Base-by-base conservation (phyloP, 2,797 vertebrate species). In the Syncerus caffer region DNA sequence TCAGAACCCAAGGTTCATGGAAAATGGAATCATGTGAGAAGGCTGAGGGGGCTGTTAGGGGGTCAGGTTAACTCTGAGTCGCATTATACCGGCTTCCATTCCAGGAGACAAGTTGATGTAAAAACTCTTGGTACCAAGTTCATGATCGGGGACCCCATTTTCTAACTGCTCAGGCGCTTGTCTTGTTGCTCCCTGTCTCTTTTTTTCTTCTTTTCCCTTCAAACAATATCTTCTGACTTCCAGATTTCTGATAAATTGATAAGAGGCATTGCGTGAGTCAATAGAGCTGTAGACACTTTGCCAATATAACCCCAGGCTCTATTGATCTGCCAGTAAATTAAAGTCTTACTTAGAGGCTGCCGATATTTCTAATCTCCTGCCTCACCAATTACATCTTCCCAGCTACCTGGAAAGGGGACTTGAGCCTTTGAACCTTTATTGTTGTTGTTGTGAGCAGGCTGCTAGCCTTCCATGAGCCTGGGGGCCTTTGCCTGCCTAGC, bases 311-410 rank as follows among this genome's bases (percentile, higher is more conserved):
- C 99, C 99, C 98, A 98, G 98, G 98, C 98, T 99, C 99, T 99
- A 99, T 99, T 99, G 99, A 99, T 99, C 99, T 99, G 99, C 99
- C 99, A 99, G 99, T 99, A 99, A 99, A 99, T 99, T 99, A 99
- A 99, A 99, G 99, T 99, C 99, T 99, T 99, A 99, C 99, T 99
- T 99, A 99, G 99, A 99, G 99, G 98, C 99, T 99, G 99, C 99
- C 99, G 98, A 99, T 99, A 99, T 99, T 99, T 99, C 99, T 99
- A 99, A 99, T 99, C 99, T 99, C 98, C 99, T 99, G 98, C 99
- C 98, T 99, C 98, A 98, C 99, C 99, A 99, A 99, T 99, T 99
- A 99, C 98, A 98, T 98, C 98, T 98, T 99, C 96, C 97, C 97
- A 97, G 98, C 98, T 99, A 98, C 98, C 98, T 98, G 98, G 97